Percentiles rank a stretch among this genome's conserved stretches.
Conservation (phyloP, 2,113 vertebrate genomes). For the Mirounga angustirostris region DNA sequence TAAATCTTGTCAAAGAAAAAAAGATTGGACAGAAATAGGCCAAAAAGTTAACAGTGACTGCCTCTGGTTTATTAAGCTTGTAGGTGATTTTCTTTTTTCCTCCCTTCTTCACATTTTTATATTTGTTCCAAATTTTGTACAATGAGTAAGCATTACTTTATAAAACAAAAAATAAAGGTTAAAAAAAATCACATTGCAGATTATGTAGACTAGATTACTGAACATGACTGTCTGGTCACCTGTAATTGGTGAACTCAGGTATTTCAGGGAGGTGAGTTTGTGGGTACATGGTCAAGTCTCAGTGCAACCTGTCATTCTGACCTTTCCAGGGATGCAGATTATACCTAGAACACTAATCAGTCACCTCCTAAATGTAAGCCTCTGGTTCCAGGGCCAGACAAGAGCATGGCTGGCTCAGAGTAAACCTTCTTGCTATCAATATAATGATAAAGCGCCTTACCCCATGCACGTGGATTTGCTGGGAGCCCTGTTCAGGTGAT, state of each 20-base stretch:
- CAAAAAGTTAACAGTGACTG: conserved; percentile 81
- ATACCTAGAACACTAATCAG: background rate
- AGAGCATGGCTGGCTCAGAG: background rate
- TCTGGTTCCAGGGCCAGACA: conserved; percentile 3
- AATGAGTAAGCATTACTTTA: conserved; percentile 72
- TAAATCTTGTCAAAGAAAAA: conserved; percentile 74
- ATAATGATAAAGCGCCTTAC: background rate
- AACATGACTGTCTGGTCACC: background rate
- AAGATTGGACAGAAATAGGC: conserved; percentile 76
- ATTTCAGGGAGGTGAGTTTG: background rate
- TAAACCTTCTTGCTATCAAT: conserved; percentile 29
- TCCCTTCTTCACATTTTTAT: conserved; percentile 73
- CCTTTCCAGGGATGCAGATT: background rate
- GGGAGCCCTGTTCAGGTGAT: background rate
- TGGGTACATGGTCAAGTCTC: background rate
- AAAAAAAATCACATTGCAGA: background rate
- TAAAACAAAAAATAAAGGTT: conserved; percentile 64
- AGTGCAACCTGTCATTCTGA: background rate
- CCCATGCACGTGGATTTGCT: background rate
- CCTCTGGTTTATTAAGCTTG: conserved; percentile 71
- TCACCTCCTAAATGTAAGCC: background rate
- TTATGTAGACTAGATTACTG: conserved; percentile 9
- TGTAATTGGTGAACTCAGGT: background rate
- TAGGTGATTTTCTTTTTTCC: conserved; percentile 68
- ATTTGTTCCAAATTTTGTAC: conserved; percentile 74